Conservation (phyloP, 2,797 vertebrate species). For the Moxostoma hubbsi region DNA sequence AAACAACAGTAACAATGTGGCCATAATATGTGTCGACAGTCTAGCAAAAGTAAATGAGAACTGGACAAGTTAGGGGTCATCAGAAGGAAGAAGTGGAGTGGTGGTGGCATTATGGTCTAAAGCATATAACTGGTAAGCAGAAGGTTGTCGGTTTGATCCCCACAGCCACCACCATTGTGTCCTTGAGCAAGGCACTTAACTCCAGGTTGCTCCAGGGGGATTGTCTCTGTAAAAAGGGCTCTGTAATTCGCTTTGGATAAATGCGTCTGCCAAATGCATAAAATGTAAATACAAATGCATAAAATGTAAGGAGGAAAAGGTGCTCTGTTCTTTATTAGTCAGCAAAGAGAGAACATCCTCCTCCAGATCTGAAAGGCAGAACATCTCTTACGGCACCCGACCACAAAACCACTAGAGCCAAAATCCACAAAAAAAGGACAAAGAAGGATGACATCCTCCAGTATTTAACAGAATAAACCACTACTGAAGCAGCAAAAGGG, state of each 20-base stretch:
- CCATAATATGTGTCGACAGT: slow-evolving; percentile 2
- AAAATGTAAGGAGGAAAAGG: slow-evolving; percentile 6
- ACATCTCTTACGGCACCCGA: slow-evolving; percentile 30
- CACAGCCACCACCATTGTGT: no score
- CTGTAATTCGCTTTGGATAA: no score
- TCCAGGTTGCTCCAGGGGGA: no score
- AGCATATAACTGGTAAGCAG: no score
- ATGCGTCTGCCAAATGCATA: no score
- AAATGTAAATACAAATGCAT: no score
- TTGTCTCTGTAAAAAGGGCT: no score
- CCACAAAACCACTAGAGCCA: slow-evolving; percentile 38
- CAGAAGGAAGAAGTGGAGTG: not conserved
- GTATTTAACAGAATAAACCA: slow-evolving; percentile 44
- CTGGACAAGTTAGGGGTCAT: slow-evolving; percentile 1
- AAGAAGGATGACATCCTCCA: slow-evolving; percentile 24
- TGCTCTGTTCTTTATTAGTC: slow-evolving; percentile 28
- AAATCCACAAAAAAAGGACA: slow-evolving; percentile 34
- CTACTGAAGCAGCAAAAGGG: slow-evolving; percentile 32
- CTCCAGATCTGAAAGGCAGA: slow-evolving; percentile 25
- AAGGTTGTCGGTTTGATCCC: no score
- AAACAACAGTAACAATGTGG: slow-evolving; percentile 9
- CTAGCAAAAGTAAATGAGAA: slow-evolving; percentile 3
- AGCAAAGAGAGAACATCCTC: slow-evolving; percentile 30
- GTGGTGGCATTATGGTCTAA: no score
- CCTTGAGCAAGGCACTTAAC: no score